Conservation (phyloP, 2,797 vertebrate species). For the Bradypodion pumilum region DNA sequence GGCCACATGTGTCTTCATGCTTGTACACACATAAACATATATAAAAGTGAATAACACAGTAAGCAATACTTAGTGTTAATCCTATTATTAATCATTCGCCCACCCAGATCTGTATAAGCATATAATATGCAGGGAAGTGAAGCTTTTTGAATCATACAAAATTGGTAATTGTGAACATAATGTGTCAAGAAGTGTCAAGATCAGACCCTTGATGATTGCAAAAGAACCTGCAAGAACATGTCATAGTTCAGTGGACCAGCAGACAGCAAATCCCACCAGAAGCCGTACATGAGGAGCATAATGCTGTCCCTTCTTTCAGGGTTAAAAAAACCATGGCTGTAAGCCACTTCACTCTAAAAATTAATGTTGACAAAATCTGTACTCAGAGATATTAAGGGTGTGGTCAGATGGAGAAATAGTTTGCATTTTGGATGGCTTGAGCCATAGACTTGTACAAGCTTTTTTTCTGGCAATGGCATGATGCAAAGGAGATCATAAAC, state of each 20-base stretch:
- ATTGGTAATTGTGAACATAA: constrained; percentile 66
- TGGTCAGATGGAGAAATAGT: too few relatives aligned
- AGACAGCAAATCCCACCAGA: constrained; percentile 22
- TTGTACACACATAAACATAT: constrained; percentile 34
- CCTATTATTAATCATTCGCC: constrained; percentile 71
- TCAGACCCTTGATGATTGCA: constrained; percentile 46
- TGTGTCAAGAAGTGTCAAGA: constrained; percentile 54
- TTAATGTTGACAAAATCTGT: too few relatives aligned
- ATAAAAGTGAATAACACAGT: constrained; percentile 65
- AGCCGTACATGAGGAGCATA: background rate
- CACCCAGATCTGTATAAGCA: constrained; percentile 64
- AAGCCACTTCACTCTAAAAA: background rate
- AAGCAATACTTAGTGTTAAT: constrained; percentile 74
- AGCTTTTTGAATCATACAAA: constrained; percentile 55
- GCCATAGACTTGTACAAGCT: too few relatives aligned
- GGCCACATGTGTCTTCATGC: background rate
- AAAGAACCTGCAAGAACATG: constrained; percentile 29
- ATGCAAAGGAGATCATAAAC: too few relatives aligned
- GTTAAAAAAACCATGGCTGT: background rate
- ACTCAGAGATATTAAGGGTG: too few relatives aligned
- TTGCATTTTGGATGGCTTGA: too few relatives aligned
- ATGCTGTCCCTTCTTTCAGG: too few relatives aligned
- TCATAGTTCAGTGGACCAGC: constrained; percentile 1
- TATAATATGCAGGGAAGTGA: constrained; percentile 72
- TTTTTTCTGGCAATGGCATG: too few relatives aligned